These are phyloP conservation scores for Arremon aurantiirostris DNA, from an alignment of 2,797 vertebrate genomes.

Conservation along the genomic window DNA sequence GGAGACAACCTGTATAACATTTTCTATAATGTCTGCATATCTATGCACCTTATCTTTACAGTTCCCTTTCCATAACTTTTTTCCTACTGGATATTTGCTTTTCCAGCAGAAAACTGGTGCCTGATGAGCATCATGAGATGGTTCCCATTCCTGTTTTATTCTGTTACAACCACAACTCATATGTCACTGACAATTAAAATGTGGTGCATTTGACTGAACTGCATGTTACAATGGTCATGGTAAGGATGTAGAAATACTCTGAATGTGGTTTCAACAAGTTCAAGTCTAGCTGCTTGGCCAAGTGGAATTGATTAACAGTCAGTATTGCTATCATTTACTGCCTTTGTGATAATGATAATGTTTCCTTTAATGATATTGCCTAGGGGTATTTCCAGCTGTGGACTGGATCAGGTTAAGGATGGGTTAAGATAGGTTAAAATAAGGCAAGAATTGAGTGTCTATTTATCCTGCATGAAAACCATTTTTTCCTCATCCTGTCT, in stretches of 20 bases:
- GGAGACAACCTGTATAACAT: neutral
- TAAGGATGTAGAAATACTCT: neutral
- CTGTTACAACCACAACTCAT: accelerated
- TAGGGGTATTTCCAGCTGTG: neutral
- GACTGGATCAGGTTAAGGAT: neutral
- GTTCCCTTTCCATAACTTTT: neutral
- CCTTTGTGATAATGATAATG: neutral
- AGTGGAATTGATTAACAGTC: neutral
- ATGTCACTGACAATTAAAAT: neutral
- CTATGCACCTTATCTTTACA: neutral
- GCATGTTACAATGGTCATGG: accelerated
- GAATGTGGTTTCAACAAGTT: neutral
- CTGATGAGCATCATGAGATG: neutral
- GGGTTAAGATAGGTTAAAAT: neutral
- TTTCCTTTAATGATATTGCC: neutral
- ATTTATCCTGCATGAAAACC: neutral
- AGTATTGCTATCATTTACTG: neutral
- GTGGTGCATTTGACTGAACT: neutral
- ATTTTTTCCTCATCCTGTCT: neutral
- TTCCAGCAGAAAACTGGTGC: neutral
- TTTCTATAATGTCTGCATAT: neutral
- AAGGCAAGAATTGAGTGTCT: neutral
- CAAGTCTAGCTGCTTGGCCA: neutral
- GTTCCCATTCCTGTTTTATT: neutral
- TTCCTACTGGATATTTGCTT: neutral